A percentile compares a stretch with the other conserved stretches of the same genome.
Conservation (phyloP, 2,888 invertebrate species). For the Scaptomyza flava region DNA sequence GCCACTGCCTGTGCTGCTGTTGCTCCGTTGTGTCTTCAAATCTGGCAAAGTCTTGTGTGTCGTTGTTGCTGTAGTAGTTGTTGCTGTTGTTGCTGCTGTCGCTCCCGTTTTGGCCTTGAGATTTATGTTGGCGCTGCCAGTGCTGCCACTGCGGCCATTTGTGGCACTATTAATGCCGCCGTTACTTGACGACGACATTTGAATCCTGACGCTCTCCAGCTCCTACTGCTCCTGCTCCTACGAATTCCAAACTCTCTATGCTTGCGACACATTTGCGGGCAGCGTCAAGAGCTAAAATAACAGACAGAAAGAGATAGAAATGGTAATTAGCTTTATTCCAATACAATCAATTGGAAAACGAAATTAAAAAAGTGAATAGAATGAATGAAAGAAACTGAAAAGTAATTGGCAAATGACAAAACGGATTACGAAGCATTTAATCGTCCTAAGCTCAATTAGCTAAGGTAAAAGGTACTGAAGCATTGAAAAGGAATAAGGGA, state of each 20-base stretch:
- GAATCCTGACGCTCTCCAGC: constrained; percentile 39
- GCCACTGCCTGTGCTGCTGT: constrained; percentile 54
- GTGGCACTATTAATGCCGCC: constrained; percentile 79
- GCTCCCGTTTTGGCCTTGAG: constrained; percentile 52
- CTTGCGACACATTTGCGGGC: constrained; percentile 49
- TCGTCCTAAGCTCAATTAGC: constrained; percentile 49
- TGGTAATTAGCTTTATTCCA: constrained; percentile 15
- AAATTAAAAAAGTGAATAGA: not conserved
- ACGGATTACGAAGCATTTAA: constrained; percentile 36
- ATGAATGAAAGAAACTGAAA: not conserved
- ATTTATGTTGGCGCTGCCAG: constrained; percentile 73
- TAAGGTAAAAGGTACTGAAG: not conserved
- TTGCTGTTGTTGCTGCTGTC: constrained; percentile 24
- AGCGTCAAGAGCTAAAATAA: constrained; percentile 37
- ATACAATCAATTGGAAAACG: constrained; percentile 12
- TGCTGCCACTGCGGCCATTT: constrained; percentile 75
- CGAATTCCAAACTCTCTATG: constrained; percentile 26
- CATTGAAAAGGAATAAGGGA: constrained; percentile 1
- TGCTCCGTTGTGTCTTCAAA: constrained; percentile 64
- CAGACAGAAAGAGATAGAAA: not conserved
- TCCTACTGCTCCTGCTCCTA: constrained; percentile 23
- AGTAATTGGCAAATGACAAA: constrained; percentile 33
- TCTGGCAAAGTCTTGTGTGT: constrained; percentile 72
- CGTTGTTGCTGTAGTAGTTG: constrained; percentile 41
- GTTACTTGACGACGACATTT: constrained; percentile 82